phyloP scores from a whole-genome alignment of 2,113 vertebrate species.

The Oplegnathus fasciatus region DNA sequence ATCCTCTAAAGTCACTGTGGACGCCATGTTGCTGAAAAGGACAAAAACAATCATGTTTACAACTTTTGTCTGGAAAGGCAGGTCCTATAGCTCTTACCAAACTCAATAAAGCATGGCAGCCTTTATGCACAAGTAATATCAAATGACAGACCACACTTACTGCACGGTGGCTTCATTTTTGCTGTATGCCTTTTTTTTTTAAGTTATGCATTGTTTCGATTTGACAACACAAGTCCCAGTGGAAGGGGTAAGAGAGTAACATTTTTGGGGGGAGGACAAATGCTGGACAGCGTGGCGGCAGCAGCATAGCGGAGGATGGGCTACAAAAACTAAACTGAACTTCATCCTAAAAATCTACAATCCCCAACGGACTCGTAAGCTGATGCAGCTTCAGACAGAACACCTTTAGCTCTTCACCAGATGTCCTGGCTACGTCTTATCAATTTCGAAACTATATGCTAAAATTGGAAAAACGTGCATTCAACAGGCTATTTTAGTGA shows the following conservation, averaged over 20 bases:
- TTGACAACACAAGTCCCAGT: too few species aligned
- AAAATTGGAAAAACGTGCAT: not conserved
- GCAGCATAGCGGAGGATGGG: not conserved
- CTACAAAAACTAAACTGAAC: not conserved
- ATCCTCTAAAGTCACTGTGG: slow-evolving; percentile 96
- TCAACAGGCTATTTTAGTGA: not conserved
- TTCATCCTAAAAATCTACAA: not conserved
- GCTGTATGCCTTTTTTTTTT: not conserved
- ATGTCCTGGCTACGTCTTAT: not conserved
- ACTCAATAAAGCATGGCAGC: not conserved
- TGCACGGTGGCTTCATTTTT: not conserved
- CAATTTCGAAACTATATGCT: not conserved
- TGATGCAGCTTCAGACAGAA: not conserved
- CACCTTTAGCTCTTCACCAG: not conserved
- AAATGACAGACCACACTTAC: not conserved
- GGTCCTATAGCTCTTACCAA: not conserved
- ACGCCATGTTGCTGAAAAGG: slow-evolving; percentile 87
- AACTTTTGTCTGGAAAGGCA: not conserved
- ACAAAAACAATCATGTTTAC: rapidly evolving
- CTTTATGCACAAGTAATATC: not conserved
- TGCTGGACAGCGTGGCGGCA: not conserved
- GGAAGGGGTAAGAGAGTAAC: too few species aligned
- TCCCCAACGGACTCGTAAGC: not conserved
- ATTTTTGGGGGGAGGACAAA: not conserved
- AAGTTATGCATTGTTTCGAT: not conserved